Percentiles rank a stretch among this genome's conserved stretches.
These are phyloP conservation scores for Acanthurus leucopareius DNA, from an alignment of 2,797 vertebrate genomes.

Conservation along the genomic window DNA sequence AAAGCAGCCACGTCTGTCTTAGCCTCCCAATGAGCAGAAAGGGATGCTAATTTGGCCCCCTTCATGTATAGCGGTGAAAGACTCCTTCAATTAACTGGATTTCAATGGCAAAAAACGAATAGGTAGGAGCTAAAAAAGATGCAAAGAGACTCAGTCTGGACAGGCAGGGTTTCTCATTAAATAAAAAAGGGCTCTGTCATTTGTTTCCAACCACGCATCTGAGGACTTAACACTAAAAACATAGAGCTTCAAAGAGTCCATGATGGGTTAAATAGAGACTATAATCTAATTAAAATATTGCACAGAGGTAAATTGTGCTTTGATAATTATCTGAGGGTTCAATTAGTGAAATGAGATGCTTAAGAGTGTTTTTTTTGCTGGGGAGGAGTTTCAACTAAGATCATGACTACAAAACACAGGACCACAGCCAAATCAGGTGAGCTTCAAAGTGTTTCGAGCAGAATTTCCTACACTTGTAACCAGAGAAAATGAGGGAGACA, in stretches of 20 bases:
- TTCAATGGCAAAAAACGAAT: constrained; percentile 91
- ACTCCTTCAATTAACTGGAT: constrained; percentile 99
- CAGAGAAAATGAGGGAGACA: constrained; percentile 55
- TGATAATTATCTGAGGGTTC: constrained; percentile 98
- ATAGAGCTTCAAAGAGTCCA: constrained; percentile 94
- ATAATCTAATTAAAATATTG: constrained; percentile 99
- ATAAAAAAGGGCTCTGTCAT: constrained; percentile 94
- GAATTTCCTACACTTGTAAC: constrained; percentile 44
- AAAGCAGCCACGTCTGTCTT: constrained; percentile 90
- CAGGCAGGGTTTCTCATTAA: constrained; percentile 95
- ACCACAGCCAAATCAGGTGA: constrained; percentile 80
- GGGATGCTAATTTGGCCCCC: constrained; percentile 97
- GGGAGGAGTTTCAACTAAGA: constrained; percentile 89
- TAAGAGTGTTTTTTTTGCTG: constrained; percentile 84
- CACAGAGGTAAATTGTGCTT: constrained; percentile 97
- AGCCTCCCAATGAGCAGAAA: constrained; percentile 92
- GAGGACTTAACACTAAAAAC: constrained; percentile 96
- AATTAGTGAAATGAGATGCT: constrained; percentile 94
- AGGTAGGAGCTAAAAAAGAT: constrained; percentile 84
- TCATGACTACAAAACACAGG: constrained; percentile 81
- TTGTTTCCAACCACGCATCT: constrained; percentile 92
- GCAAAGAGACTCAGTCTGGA: constrained; percentile 91
- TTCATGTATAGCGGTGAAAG: constrained; percentile 97
- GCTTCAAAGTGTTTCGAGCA: constrained; percentile 72
- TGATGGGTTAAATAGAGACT: constrained; percentile 99